phyloP scores from a whole-genome alignment of 1,140 invertebrate species.

The Lysiphlebus fabarum region DNA sequence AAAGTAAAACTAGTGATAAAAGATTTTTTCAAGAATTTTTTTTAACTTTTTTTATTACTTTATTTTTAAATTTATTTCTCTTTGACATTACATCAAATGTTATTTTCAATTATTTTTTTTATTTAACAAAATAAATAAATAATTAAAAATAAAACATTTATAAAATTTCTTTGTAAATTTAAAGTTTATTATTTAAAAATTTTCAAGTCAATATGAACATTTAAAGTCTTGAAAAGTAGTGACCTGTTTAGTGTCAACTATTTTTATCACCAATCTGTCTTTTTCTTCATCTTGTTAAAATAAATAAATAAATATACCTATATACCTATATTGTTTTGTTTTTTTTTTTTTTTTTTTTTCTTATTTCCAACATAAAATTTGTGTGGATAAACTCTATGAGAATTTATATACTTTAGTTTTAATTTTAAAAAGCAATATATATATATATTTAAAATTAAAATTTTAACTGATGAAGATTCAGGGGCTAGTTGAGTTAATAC shows the following conservation, averaged over 20 bases:
- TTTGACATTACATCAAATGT: neutral
- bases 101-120: neutral
- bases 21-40: neutral
- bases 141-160: neutral
- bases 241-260: constrained; percentile 48
- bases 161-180: neutral
- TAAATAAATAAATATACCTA: constrained; percentile 8
- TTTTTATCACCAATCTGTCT: constrained; percentile 45
- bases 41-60: neutral
- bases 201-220: neutral
- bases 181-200: neutral
- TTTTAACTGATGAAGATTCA: too few relatives aligned
- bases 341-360: constrained; percentile 9
- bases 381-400: constrained; percentile 1
- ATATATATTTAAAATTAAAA: too few relatives aligned
- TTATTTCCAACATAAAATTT: constrained; percentile 16
- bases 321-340: too few relatives aligned
- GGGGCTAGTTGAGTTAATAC: too few relatives aligned
- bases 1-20: too few relatives aligned
- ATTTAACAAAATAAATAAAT: neutral
- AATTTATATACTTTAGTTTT: constrained; percentile 3
- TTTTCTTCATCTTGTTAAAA: constrained; percentile 31
- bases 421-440: neutral
- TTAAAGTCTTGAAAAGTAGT: constrained; percentile 41
- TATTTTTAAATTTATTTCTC: neutral